These are phyloP conservation scores for Acrocephalus kingi DNA, from an alignment of 2,113 vertebrate species.

Conservation along the genomic window DNA sequence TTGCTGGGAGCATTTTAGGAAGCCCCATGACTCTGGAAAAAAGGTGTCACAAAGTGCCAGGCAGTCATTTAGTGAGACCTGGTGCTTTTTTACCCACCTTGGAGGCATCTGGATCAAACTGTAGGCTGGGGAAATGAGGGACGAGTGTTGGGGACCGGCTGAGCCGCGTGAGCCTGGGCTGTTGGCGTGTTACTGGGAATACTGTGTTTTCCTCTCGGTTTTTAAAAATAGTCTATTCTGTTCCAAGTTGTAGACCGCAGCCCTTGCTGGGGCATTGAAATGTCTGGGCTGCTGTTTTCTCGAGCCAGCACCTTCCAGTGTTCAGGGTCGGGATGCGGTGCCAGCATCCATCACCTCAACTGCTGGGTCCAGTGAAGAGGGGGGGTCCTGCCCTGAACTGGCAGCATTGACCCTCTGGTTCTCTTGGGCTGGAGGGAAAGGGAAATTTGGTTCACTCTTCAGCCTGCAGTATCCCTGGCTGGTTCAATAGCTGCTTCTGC, in stretches of 20 bases:
- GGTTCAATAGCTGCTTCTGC: not conserved
- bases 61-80: not conserved
- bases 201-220: not conserved
- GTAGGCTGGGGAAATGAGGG: not conserved
- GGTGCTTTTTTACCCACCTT: not conserved
- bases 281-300: not conserved
- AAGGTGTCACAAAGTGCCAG: slow-evolving; percentile 1
- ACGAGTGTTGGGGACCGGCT: not conserved
- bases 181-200: not conserved
- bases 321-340: accelerated
- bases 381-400: not conserved
- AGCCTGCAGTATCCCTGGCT: not conserved
- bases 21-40: slow-evolving; percentile 4
- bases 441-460: not conserved
- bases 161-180: not conserved
- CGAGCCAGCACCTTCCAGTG: not conserved
- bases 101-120: not conserved
- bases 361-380: not conserved
- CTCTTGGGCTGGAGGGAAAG: not conserved
- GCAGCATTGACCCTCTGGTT: not conserved
- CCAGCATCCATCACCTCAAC: not conserved
- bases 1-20: not conserved
- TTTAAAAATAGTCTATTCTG: slow-evolving; percentile 52
- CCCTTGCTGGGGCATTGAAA: not conserved
- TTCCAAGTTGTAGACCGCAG: not conserved